These are phyloP conservation scores for Augochlora pura DNA, from an alignment of 1,140 invertebrate species.

Conservation along the genomic window DNA sequence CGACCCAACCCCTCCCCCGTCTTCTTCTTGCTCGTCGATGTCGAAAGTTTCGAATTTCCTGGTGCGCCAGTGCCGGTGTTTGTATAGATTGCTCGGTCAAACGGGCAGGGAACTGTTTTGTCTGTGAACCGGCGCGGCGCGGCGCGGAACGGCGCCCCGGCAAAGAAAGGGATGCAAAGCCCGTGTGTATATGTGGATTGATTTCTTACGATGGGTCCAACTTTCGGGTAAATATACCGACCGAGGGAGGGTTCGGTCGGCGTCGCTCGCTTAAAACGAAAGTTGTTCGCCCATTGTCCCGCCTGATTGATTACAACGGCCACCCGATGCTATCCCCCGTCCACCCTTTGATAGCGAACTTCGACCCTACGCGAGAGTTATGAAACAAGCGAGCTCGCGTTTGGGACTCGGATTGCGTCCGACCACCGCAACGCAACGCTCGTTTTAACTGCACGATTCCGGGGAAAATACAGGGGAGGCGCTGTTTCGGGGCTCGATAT, in stretches of 20 bases:
- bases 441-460: too few relatives aligned
- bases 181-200: slow-evolving; percentile 24
- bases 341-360: neutral
- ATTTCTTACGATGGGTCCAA: slow-evolving; percentile 50
- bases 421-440: too few relatives aligned
- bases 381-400: neutral
- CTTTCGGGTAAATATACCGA: slow-evolving; percentile 8
- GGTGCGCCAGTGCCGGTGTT: slow-evolving; percentile 39
- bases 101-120: slow-evolving; percentile 31
- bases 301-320: slow-evolving; percentile 3
- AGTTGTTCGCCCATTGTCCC: neutral
- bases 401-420: too few relatives aligned
- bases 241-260: neutral
- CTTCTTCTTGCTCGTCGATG: slow-evolving; percentile 69
- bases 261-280: neutral
- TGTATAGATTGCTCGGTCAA: slow-evolving; percentile 52
- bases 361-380: neutral
- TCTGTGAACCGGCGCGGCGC: slow-evolving; percentile 7
- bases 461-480: too few relatives aligned
- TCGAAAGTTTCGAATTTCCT: slow-evolving; percentile 73
- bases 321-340: neutral
- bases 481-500: too few relatives aligned
- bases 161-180: slow-evolving; percentile 44
- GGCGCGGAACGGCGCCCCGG: too few relatives aligned
- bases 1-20: slow-evolving; percentile 5